Base-by-base conservation (phyloP, 2,797 vertebrate species). In the Synanceia verrucosa region DNA sequence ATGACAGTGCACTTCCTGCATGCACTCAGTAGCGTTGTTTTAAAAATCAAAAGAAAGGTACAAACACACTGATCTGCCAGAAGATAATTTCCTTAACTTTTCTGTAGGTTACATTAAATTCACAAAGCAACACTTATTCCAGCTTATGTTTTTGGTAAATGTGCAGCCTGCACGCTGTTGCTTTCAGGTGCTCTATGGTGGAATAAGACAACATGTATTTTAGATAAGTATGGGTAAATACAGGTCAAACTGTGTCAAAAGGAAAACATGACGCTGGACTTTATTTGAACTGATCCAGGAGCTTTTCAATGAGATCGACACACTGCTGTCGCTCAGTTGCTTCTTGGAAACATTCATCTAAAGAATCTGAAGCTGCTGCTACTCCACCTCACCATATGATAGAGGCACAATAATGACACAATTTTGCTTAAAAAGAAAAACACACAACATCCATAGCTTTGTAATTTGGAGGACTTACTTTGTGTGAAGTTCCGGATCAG, bases 401-500 rank as follows among this genome's bases (percentile, higher is more conserved):
- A n/a, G n/a, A n/a, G n/a, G n/a, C n/a, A n/a, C n/a, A n/a, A n/a
- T n/a, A n/a, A n/a, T n/a, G n/a, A n/a, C n/a, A n/a, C n/a, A n/a
- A n/a, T n/a, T n/a, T n/a, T n/a, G n/a, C n/a, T n/a, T n/a, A n/a
- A n/a, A n/a, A n/a, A 18, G 14, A 31, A 46, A 31, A 46, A 39
- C 8, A 3, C 21, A 9, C 8, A 34, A 10, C 36, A 41, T 24
- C 2, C 24, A 59, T 10, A 29, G 10, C 1, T 18, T 6, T 51
- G 56, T 24, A 31, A 52, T 23, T n/a, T n/a, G n/a, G 0, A 9
- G 13, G 5, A 60, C 50, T 61, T 58, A 70, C 73, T 58, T 58
- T 62, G 14, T 33, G 72, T 51, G 39, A 70, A 81, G 51, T 62
- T 46, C 21, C 19, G 53, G 21, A 84, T 31, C 13, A 78, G 36